These are phyloP conservation scores for Phymanthus crucifer DNA, from an alignment of 92 coral and sea anemone species.

Conservation along the genomic window DNA sequence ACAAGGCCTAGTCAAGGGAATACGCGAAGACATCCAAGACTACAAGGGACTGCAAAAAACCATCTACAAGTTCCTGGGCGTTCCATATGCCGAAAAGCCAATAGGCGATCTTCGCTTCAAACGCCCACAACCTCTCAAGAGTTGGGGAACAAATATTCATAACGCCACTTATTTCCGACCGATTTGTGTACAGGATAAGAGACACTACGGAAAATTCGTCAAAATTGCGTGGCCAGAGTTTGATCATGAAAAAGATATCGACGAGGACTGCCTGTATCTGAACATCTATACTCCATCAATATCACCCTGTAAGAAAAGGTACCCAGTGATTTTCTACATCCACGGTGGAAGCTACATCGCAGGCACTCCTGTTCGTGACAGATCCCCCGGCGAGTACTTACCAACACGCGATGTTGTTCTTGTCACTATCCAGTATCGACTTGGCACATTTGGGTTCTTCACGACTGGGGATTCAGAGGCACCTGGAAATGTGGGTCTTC, in stretches of 20 bases:
- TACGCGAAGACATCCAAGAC: slow-evolving; percentile 1
- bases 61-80: slow-evolving; percentile 70
- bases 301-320: background rate
- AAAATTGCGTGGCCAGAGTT: slow-evolving; percentile 34
- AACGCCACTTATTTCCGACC: slow-evolving; percentile 60
- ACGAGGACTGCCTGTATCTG: slow-evolving; percentile 68
- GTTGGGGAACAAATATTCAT: slow-evolving; percentile 31
- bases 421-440: slow-evolving; percentile 65
- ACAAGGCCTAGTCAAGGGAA: slow-evolving; percentile 30
- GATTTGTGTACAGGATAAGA: slow-evolving; percentile 47
- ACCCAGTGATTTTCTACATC: slow-evolving; percentile 65
- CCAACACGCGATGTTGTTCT: slow-evolving; percentile 57
- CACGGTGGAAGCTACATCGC: slow-evolving; percentile 76
- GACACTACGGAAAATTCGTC: slow-evolving; percentile 1
- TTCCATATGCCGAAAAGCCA: slow-evolving; percentile 71
- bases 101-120: slow-evolving; percentile 58
- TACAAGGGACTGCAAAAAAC: slow-evolving; percentile 45
- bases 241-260: slow-evolving; percentile 22
- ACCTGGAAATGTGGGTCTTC: slow-evolving; percentile 75
- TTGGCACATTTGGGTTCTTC: slow-evolving; percentile 68
- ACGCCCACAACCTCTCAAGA: slow-evolving; percentile 49
- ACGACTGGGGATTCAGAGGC: slow-evolving; percentile 58
- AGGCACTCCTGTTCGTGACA: slow-evolving; percentile 65
- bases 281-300: slow-evolving; percentile 65
- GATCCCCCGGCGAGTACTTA: slow-evolving; percentile 62